Base-by-base conservation (phyloP, 2,888 invertebrate genomes). In the Idaea biselata region DNA sequence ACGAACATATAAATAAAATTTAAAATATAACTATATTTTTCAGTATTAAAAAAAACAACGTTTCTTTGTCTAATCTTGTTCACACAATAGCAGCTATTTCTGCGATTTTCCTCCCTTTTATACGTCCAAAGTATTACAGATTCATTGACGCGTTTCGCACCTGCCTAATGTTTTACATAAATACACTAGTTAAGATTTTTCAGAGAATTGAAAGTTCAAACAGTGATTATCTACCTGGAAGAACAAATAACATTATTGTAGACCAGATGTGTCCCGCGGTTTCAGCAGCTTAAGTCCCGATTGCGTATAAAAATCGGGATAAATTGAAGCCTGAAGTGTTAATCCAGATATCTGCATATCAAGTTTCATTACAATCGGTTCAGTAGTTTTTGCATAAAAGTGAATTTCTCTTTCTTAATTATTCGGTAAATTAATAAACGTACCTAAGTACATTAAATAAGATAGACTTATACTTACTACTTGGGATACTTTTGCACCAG, bases 71-170 rank as follows among this genome's bases (percentile, higher is more conserved):
- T 44, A 44, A 44, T 44, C 3, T 44, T 44, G 44, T 44, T 8
- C 44, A 44, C 44, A 44, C 44, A 44, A 44, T 44, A 44, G 44
- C 44, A 44, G 18, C 32, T 18, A 55, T 68, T 60, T 60, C 18
- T 14, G 44, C 57, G 32, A 16, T 58, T 60, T 53, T 57, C 18
- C 57, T 61, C 8, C 63, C 31, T 64, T 78, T 68, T 78, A 80
- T 78, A 79, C 59, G 60, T 7, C 31, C 31, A 56, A 58, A 25
- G 11, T 56, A 58, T 8, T 44, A 33, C 58, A 57, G 62, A 62
- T 61, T 17, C 44, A 63, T 16, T 69, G 72, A 71, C 72, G 72
- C 64, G 66, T 60, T 68, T 71, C 70, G 59, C 72, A 65, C 66
- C 31, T 18, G 58, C 0, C 44, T 69, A 68, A 70, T 64, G 57